Conservation (phyloP, 2,113 vertebrate species). For the Pongo pygmaeus region DNA sequence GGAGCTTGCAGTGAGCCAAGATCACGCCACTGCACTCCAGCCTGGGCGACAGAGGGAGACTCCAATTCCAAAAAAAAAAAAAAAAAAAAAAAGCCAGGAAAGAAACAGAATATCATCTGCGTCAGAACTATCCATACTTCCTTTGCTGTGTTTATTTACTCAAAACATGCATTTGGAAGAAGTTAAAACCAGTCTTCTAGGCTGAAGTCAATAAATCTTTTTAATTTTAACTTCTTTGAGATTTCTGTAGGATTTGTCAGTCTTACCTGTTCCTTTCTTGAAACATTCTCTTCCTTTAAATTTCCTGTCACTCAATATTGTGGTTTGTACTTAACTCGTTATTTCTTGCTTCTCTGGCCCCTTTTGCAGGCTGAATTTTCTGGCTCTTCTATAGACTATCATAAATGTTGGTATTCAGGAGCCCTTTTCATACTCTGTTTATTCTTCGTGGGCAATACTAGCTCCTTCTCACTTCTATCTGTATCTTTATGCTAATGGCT, state of each 20-base stretch:
- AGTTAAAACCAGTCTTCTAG: not conserved
- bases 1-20: no score
- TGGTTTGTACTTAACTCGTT: not conserved
- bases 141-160: not conserved
- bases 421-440: not conserved
- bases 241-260: not conserved
- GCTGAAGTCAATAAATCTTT: not conserved
- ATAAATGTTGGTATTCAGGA: not conserved
- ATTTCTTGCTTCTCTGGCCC: not conserved
- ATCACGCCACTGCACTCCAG: no score
- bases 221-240: not conserved
- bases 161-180: not conserved
- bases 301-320: not conserved
- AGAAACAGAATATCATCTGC: not conserved
- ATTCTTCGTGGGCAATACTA: not conserved
- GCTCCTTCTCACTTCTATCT: not conserved
- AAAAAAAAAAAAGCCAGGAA: not conserved
- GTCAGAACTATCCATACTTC: not conserved
- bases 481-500: not conserved
- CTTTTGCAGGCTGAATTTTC: not conserved
- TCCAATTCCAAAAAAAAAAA: no score
- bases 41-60: no score
- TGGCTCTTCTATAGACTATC: not conserved
- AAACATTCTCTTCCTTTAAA: not conserved
- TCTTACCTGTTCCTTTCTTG: not conserved